These are phyloP conservation scores for Gryllus longicercus DNA, from an alignment of 2,888 invertebrate genomes.

Conservation along the genomic window DNA sequence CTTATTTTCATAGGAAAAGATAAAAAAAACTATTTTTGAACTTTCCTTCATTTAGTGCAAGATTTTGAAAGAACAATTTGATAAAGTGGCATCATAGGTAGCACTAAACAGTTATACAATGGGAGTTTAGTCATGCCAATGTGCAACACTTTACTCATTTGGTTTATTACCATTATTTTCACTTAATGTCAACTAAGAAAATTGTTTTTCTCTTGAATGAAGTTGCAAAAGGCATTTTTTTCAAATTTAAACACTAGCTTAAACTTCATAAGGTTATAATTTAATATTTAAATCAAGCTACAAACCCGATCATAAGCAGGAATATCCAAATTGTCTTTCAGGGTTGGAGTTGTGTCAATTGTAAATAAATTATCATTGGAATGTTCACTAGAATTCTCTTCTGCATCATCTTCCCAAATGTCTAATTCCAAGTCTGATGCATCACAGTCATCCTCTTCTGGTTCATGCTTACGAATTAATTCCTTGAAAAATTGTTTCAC, in stretches of 20 bases:
- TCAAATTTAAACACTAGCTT: not conserved
- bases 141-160: too few relatives aligned
- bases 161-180: too few relatives aligned
- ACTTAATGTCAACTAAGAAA: too few relatives aligned
- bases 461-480: slow-evolving; percentile 31
- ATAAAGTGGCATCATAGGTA: too few relatives aligned
- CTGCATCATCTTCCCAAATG: slow-evolving; percentile 42
- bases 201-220: slow-evolving; percentile 11
- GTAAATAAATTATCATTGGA: slow-evolving; percentile 44
- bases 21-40: too few relatives aligned
- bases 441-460: slow-evolving; percentile 36
- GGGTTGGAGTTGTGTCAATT: slow-evolving; percentile 50
- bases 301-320: slow-evolving; percentile 50
- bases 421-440: slow-evolving; percentile 42
- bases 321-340: slow-evolving; percentile 44
- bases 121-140: too few relatives aligned
- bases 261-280: not conserved
- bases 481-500: slow-evolving; percentile 32
- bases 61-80: too few relatives aligned
- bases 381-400: slow-evolving; percentile 30
- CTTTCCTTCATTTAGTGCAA: too few relatives aligned
- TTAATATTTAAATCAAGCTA: slow-evolving; percentile 35
- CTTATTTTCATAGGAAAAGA: too few relatives aligned
- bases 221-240: slow-evolving; percentile 28
- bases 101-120: too few relatives aligned